Base-by-base conservation (phyloP, 2,113 vertebrate species). In the Pyxicephalus adspersus region DNA sequence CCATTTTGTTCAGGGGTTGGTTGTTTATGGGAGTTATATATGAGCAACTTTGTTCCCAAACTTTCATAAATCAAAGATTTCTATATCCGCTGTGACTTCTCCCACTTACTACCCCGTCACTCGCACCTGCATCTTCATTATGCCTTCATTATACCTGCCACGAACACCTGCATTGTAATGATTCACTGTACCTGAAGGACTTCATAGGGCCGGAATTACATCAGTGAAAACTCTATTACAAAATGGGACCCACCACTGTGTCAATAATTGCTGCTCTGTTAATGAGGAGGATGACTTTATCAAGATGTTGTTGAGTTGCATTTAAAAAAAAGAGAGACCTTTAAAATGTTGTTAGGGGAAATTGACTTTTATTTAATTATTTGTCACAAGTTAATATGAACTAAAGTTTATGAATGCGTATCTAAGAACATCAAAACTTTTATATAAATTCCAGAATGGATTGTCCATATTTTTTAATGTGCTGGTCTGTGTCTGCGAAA, bases 131-230 rank as follows among this genome's bases (percentile, higher is more conserved):
- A 54, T 51, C 55, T 66, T 3, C 51, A 55, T 71, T 38, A 34
- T 50, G n/a, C n/a, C 15, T 17, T 50, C 45, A 68, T 64, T 55
- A 31, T 64, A 66, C 76, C 76, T 77, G 76, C 76, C n/a, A 63
- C 13, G 76, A 50, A 57, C 76, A 77, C 63, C 76, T 77, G 76
- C 50, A 55, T 15, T 17, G 3, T 55, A 77, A 66, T 77, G 20
- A 66, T 29, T 34, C n/a, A 20, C 63, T 65, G 19, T 65, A 28
- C 63, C 26, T 22, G 29, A 55, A 45, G 76, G 60, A 61, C 25
- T 29, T 26, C 26, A 54, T 52, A 71, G 61, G n/a, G 17, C 25
- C 15, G 45, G 50, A 51, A 65, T 50, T 25, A 51, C 74, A 76
- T 65, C 63, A 34, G 75, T n/a, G 28, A 18, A 22, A 6, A 20